phyloP scores from a whole-genome alignment of 2,888 invertebrate genomes.

The Notodonta ziczac region DNA sequence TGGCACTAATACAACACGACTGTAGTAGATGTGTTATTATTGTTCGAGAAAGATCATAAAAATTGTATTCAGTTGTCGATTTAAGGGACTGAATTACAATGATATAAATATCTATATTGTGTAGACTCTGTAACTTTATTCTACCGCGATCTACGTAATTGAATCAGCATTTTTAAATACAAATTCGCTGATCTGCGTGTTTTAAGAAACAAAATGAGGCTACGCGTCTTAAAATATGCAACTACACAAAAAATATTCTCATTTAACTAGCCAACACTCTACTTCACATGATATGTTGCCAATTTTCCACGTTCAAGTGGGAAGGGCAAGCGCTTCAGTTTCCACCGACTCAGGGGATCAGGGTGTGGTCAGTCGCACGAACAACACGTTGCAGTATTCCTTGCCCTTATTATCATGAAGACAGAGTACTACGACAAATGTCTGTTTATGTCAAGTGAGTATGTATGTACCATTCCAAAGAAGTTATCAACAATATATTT shows the following conservation, averaged over 20 bases:
- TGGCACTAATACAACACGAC: neutral
- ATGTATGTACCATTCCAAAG: neutral
- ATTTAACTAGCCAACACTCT: too few relatives aligned
- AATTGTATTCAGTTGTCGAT: neutral
- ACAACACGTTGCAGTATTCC: neutral
- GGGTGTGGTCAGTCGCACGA: neutral
- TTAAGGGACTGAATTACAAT: too few relatives aligned
- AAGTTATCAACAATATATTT: neutral
- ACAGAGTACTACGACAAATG: neutral
- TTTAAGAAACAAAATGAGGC: too few relatives aligned
- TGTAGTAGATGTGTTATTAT: neutral
- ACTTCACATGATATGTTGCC: neutral
- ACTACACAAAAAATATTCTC: too few relatives aligned
- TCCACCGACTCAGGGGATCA: neutral
- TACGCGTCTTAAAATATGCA: too few relatives aligned
- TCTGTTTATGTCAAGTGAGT: neutral
- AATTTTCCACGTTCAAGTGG: neutral
- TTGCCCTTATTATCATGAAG: neutral
- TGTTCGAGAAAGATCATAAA: neutral
- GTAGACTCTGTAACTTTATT: too few relatives aligned
- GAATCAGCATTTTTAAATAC: too few relatives aligned
- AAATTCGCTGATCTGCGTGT: too few relatives aligned
- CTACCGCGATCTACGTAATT: too few relatives aligned
- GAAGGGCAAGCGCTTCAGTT: neutral
- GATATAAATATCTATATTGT: too few relatives aligned